Evolutionary conservation across 2,888 invertebrate genomes (phyloP).

Genomic region (Drosophila melanosoma): DNA sequence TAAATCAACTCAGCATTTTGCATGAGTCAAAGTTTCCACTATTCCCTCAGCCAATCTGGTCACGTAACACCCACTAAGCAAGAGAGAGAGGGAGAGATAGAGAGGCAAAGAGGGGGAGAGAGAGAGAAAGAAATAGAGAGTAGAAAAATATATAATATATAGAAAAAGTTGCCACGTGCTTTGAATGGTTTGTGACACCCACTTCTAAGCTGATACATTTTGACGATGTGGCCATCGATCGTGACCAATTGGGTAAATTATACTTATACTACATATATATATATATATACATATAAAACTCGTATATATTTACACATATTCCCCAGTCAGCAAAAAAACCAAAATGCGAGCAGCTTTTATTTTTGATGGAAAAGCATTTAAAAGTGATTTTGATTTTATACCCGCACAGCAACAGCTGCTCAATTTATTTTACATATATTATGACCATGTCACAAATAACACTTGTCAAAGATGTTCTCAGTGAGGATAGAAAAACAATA

Average conservation of each 20-base stretch:
- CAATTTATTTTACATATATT: not conserved
- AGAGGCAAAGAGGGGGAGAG: not conserved
- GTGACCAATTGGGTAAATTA: constrained; percentile 26
- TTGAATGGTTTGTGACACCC: constrained; percentile 15
- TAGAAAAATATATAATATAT: not conserved
- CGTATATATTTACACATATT: not conserved
- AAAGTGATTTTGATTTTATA: constrained; percentile 9
- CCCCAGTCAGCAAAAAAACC: not conserved
- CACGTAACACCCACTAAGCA: constrained; percentile 28
- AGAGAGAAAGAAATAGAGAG: not conserved
- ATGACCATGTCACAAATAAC: not conserved
- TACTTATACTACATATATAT: not conserved
- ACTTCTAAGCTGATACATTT: constrained; percentile 12
- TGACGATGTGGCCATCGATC: constrained; percentile 18
- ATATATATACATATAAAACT: not conserved
- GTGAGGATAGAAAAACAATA: not conserved
- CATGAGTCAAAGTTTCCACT: constrained; percentile 12
- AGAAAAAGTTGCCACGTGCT: constrained; percentile 3
- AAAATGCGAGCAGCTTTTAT: not conserved
- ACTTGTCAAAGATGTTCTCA: not conserved
- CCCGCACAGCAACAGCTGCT: constrained; percentile 23
- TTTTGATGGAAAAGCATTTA: constrained; percentile 3
- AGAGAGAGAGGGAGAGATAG: too few relatives aligned
- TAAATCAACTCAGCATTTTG: constrained; percentile 60
- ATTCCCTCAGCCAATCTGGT: constrained; percentile 26